These are phyloP conservation scores for Laterallus jamaicensis DNA, from an alignment of 2,113 vertebrate genomes.

Conservation along the genomic window DNA sequence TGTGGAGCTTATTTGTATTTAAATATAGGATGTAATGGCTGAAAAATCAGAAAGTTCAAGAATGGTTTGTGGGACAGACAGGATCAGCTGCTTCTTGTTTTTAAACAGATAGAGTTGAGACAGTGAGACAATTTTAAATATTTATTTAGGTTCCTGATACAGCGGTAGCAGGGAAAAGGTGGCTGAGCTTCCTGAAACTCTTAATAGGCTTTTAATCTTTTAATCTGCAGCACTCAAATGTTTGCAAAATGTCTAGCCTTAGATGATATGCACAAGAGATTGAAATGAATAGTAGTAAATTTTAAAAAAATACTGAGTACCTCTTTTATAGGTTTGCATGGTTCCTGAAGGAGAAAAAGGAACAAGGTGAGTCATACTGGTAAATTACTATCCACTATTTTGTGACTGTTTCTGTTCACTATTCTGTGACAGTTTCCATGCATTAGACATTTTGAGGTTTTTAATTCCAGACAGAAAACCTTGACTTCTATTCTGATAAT, in stretches of 20 bases:
- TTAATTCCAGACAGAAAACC: background rate
- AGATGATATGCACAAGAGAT: background rate
- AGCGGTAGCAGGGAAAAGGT: background rate
- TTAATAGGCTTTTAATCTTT: background rate
- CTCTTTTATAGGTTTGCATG: background rate
- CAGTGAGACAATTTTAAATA: background rate
- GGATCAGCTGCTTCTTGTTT: background rate
- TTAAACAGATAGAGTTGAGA: background rate
- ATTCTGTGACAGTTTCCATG: background rate
- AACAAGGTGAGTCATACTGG: background rate
- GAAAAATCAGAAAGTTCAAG: background rate
- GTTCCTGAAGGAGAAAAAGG: background rate
- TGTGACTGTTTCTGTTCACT: no score
- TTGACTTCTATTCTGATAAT: background rate
- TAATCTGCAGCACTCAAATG: background rate
- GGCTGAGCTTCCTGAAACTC: background rate
- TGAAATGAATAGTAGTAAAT: background rate
- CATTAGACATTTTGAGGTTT: background rate
- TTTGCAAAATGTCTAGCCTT: background rate
- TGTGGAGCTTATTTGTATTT: background rate
- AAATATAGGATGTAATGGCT: background rate
- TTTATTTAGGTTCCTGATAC: background rate
- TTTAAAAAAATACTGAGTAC: background rate
- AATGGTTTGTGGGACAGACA: background rate
- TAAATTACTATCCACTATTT: background rate